A percentile compares a stretch with the other conserved stretches of the same genome.
Conservation (phyloP, 2,888 invertebrate species). For the Ophioninae sp. region DNA sequence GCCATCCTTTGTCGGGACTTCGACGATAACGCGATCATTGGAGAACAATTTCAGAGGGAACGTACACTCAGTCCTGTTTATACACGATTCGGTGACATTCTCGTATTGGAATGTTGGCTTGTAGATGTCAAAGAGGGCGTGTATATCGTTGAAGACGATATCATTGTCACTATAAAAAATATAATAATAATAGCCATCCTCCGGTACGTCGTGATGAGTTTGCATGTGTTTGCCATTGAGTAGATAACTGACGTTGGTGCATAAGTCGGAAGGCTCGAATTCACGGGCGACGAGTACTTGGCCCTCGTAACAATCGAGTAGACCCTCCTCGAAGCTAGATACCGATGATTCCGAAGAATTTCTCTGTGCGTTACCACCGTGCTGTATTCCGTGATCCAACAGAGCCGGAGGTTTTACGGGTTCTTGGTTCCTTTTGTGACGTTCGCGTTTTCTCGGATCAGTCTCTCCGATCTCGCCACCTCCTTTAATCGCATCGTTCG, state of each 20-base stretch:
- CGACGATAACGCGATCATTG: slow-evolving; percentile 91
- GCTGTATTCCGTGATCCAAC: slow-evolving; percentile 88
- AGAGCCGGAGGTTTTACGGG: slow-evolving; percentile 77
- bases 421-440: slow-evolving; percentile 67
- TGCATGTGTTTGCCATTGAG: slow-evolving; percentile 87
- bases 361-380: slow-evolving; percentile 87
- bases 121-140: slow-evolving; percentile 92
- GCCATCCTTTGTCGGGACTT: slow-evolving; percentile 91
- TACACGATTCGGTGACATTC: slow-evolving; percentile 87
- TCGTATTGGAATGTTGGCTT: slow-evolving; percentile 92
- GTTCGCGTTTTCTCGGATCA: slow-evolving; percentile 55
- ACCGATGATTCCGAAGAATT: slow-evolving; percentile 87
- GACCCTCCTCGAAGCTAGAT: slow-evolving; percentile 91
- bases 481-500: slow-evolving; percentile 28
- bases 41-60: slow-evolving; percentile 88
- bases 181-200: slow-evolving; percentile 93
- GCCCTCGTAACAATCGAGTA: slow-evolving; percentile 89
- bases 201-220: slow-evolving; percentile 86
- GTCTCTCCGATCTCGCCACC: slow-evolving; percentile 56
- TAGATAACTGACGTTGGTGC: slow-evolving; percentile 87
- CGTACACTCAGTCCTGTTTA: slow-evolving; percentile 89
- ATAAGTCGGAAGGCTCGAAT: slow-evolving; percentile 87
- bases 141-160: slow-evolving; percentile 89
- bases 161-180: slow-evolving; percentile 95
- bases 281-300: slow-evolving; percentile 88